Conservation (phyloP, 2,113 vertebrate genomes). For the Manacus vitellinus region DNA sequence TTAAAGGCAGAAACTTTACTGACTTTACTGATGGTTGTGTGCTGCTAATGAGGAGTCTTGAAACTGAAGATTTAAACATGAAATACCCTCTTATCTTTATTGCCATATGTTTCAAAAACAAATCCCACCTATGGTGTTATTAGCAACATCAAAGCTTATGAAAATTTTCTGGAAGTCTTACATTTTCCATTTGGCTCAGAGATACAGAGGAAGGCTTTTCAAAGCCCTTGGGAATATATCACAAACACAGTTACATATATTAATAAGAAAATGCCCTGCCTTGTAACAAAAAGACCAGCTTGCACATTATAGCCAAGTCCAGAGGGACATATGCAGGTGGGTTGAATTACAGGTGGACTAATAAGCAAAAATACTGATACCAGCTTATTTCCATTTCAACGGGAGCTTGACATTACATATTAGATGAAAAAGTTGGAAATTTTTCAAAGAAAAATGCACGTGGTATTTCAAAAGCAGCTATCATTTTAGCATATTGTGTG, state of each 20-base stretch:
- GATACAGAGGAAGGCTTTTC: neutral
- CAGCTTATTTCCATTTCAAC: conserved; percentile 30
- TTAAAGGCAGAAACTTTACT: neutral
- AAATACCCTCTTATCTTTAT: conserved; percentile 19
- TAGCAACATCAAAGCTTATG: conserved; percentile 34
- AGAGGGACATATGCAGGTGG: conserved; percentile 1
- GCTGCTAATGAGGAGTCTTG: neutral
- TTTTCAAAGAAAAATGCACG: conserved; percentile 38
- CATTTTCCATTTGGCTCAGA: conserved; percentile 25
- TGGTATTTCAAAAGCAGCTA: conserved; percentile 43
- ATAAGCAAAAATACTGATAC: conserved; percentile 32
- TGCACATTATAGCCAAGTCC: conserved; percentile 27
- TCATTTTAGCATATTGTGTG: conserved; percentile 21
- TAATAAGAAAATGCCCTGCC: conserved; percentile 7
- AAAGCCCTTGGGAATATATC: conserved; percentile 7
- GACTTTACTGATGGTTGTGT: neutral
- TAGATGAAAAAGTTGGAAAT: conserved; percentile 30
- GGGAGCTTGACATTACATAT: neutral
- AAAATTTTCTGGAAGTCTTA: conserved; percentile 25
- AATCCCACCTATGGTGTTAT: conserved; percentile 19
- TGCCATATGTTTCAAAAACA: conserved; percentile 10
- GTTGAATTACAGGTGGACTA: conserved; percentile 22
- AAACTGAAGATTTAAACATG: neutral
- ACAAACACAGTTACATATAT: neutral
- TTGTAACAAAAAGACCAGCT: conserved; percentile 19